Evolutionary conservation across 2,797 vertebrate species (phyloP).

Genomic region (Gephyroberyx darwinii): DNA sequence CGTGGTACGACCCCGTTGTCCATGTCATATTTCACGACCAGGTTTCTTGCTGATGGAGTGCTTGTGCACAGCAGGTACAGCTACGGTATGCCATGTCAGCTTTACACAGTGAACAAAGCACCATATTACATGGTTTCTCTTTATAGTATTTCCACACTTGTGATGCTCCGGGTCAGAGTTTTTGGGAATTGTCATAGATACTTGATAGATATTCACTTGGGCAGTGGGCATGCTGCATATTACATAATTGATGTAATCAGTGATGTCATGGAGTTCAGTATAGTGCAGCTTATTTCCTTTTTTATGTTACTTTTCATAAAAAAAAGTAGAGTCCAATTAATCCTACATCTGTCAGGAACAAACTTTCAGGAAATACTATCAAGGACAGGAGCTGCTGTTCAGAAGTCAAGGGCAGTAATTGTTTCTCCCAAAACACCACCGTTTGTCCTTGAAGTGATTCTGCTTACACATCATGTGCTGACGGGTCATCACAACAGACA

Average conservation of each 20-base stretch:
- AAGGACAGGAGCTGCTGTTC: slow-evolving; percentile 25
- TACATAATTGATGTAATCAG: neutral
- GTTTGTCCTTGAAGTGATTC: slow-evolving; percentile 28
- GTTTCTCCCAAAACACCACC: slow-evolving; percentile 59
- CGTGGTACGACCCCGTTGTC: too few relatives aligned
- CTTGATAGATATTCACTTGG: neutral
- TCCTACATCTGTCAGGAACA: neutral
- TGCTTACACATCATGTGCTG: slow-evolving; percentile 10
- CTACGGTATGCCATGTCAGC: neutral
- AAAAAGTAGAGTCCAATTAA: neutral
- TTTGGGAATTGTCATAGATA: too few relatives aligned
- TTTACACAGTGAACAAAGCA: neutral
- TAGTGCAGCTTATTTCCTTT: neutral
- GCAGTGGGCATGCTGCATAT: neutral
- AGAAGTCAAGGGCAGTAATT: slow-evolving; percentile 5
- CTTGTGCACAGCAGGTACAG: neutral
- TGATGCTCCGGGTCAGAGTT: neutral
- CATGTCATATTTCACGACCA: neutral
- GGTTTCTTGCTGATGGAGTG: neutral
- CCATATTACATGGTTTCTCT: neutral
- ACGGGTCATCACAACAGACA: neutral
- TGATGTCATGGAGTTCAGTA: neutral
- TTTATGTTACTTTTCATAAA: neutral
- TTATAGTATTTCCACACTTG: neutral
- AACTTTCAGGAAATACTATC: neutral